Base-by-base conservation (phyloP, 1,140 invertebrate genomes). In the Aporrectodea caliginosa region DNA sequence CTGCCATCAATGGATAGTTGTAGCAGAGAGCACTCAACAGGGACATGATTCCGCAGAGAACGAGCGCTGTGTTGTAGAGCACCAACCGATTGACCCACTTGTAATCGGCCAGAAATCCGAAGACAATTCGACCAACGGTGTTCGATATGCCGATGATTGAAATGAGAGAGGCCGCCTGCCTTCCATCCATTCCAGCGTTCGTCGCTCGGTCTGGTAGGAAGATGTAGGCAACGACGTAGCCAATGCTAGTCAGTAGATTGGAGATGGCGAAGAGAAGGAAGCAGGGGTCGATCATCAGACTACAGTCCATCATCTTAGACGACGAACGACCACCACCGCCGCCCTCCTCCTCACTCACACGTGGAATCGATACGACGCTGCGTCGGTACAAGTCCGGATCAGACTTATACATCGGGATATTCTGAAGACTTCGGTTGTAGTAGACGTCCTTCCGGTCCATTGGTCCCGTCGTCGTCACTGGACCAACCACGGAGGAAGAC, bases 201-300 rank as follows among this genome's bases (percentile, higher is more conserved):
- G 84, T 80, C 12, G 88, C 89, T 79, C 87, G 85, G 82, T 90
- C 88, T n/a, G 87, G 87, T 90, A 87, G 93, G 95, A 81, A 98
- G 90, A 89, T 97, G 95, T 77, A 88, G 30, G 97, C 97, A 84
- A 97, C 92, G 87, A 98, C 96, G 90, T 97, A 99, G 35, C 97
- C 97, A 83, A 99, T 93, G 85, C 94, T 96, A 12, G 96, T 98
- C 84, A 95, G 92, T 86, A 98, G 97, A 88, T 99, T 98, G 32
- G 95, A 98, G 35, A 95, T 79, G 30, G 93, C 92, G 88, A 98
- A 98, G 75, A 98, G 88, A 77, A 98, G 90, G 86, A 98, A 98
- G 80, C 97, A 90, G 1, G 92, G 91, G 88, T 98, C 93, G 79
- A 92, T 92, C 0, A 98, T 90, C 32, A 98, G 88, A 14, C 91